A percentile compares a stretch with the other conserved stretches of the same genome.
These are phyloP conservation scores for Drosophila varians DNA, from an alignment of 1,140 invertebrate species.

Conservation along the genomic window DNA sequence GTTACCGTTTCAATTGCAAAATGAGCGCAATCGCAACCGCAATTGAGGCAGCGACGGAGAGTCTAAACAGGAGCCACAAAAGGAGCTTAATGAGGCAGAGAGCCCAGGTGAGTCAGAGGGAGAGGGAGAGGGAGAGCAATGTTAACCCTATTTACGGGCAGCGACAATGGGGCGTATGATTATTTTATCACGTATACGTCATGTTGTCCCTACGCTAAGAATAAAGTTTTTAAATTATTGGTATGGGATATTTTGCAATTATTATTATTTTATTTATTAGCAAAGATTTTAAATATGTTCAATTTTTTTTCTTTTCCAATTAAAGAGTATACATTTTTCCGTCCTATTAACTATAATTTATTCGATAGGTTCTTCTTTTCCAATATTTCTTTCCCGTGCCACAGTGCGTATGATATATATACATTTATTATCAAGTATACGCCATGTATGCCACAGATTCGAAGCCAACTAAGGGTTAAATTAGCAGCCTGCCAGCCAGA, in stretches of 20 bases:
- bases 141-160: not conserved
- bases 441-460: not conserved
- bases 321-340: no score
- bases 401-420: no score
- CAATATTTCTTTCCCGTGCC: no score
- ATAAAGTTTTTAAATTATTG: no score
- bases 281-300: no score
- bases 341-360: no score
- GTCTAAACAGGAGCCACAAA: not conserved
- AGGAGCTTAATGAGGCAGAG: not conserved
- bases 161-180: no score
- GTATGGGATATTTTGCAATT: no score
- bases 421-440: not conserved
- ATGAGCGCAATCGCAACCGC: constrained; percentile 6
- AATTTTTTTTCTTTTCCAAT: no score
- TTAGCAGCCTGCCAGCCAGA: not conserved
- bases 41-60: not conserved
- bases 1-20: constrained; percentile 26
- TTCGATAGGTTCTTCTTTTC: no score
- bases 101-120: not conserved
- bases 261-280: no score
- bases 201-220: no score
- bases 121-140: not conserved
- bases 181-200: not conserved
- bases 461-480: not conserved